Base-by-base conservation (phyloP, 2,888 invertebrate genomes). In the Gymnosoma rotundatum region DNA sequence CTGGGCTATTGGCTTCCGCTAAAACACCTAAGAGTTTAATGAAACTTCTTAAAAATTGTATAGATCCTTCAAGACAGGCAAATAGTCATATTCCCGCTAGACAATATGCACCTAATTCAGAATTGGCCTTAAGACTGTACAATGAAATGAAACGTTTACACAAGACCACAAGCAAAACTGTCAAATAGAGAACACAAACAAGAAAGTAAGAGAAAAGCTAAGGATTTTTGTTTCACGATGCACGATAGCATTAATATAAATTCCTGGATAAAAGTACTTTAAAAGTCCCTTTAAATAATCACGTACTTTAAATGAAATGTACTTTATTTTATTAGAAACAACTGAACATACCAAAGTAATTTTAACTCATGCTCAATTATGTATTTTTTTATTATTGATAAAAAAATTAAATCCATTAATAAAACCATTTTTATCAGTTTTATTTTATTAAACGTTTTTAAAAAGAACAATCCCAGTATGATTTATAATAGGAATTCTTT, bases 131-230 rank as follows among this genome's bases (percentile, higher is more conserved):
- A 79, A 87, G 89, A 63, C 83, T 92, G 38, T 92, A 91, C 86
- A 91, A 91, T 87, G 92, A 91, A 87, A 87, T 92, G 64, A 90
- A 91, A 78, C 88, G 89, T 66, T 86, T 92, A 74, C 89, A 90
- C 21, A 91, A 91, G 79, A 88, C 88, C 6, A 48, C 63, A 9
- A 12, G 20, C 18, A 48, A 78, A 63, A 3, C 52, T 18, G 60
- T 38, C 64, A 58, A 74, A 3, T 64, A 74, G 50, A 14, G 3
- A n/a, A 9, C 48, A 6, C 25, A 25, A 25, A 25, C 25, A 25
- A 18, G 10, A 38, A 36, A 25, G 20, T 42, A 18, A 32, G 8
- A 16, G 5, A 66, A 9, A 10, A 18, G 12, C 42, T n/a, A 18
- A 38, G n/a, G 16, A n/a, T 6, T 4, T 16, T 32, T 32, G 32